Conservation (phyloP, 1,140 invertebrate species). For the Triops cancriformis region DNA sequence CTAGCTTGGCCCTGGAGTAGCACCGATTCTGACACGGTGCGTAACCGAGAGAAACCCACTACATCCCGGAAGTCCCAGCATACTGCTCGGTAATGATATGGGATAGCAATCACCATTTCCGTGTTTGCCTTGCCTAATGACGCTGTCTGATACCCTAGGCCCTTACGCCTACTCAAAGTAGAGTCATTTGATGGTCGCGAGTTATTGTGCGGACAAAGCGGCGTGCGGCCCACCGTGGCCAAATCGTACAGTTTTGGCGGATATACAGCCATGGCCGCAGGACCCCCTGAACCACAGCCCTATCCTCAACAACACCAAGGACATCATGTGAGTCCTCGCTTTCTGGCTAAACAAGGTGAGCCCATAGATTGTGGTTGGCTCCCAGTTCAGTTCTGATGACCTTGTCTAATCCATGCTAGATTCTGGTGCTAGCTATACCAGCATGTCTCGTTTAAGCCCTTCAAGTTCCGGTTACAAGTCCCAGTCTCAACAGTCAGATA, state of each 20-base stretch:
- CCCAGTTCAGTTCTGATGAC: background rate
- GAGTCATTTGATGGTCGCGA: conserved; percentile 48
- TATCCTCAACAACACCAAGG: conserved; percentile 9
- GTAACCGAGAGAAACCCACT: background rate
- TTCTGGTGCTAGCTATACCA: conserved; percentile 54
- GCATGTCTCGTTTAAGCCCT: conserved; percentile 63
- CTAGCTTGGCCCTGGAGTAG: conserved; percentile 42
- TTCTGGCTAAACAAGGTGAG: conserved; percentile 62
- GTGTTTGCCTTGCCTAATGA: background rate
- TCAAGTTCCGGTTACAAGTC: conserved; percentile 72
- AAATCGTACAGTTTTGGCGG: conserved; percentile 81
- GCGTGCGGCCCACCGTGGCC: conserved; percentile 53
- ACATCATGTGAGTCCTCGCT: conserved; percentile 45
- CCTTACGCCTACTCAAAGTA: conserved; percentile 37
- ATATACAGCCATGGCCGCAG: conserved; percentile 45
- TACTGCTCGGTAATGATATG: background rate
- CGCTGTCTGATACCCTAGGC: background rate
- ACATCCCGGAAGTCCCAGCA: background rate
- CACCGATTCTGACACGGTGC: conserved; percentile 39
- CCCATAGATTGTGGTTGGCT: background rate
- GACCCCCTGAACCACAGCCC: conserved; percentile 9
- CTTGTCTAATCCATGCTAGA: conserved; percentile 40
- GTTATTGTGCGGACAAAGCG: conserved; percentile 41
- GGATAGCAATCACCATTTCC: background rate
- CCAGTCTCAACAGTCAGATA: conserved; percentile 61